Base-by-base conservation (phyloP, 2,113 vertebrate species). In the Sylvia atricapilla region DNA sequence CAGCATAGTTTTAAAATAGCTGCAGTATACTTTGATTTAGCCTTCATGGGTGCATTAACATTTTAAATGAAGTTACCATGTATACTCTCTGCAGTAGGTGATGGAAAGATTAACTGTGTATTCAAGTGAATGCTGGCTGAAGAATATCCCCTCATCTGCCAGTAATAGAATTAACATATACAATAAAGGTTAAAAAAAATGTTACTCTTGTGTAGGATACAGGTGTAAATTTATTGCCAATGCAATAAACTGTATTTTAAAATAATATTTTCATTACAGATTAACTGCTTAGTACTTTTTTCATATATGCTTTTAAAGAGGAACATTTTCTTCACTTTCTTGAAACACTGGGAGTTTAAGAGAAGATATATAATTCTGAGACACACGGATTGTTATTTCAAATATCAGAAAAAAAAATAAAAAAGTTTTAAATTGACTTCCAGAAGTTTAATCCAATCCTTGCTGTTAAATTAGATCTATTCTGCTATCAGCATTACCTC, bases 121-220 rank as follows among this genome's bases (percentile, higher is more conserved):
- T 63, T 74, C 77, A 78, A 24, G 23, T 13, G 5, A 70, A 64
- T 25, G 10, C 3, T 47, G 5, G 1, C 4, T 83, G 55, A 84
- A 75, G 23, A 72, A 60, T 67, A 69, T 46, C 56, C 4, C 2
- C 8, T 8, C 2, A 1, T 55, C 7, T 1, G 0, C 53, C 13
- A 73, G 11, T 12, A 43, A 27, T 11, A 20, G 18, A 39, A 52
- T n/a, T 27, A 56, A 4, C 49, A 35, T 21, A 52, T 33, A 20
- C 2, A 52, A 43, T n/a, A 69, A 72, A 84, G 11, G 25, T 63
- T 55, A 85, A 85, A 0, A 85, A 0, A 1, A 74, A 79, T 58
- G 3, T 9, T 53, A 41, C 2, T 77, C 24, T 35, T 49, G 4
- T 27, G 10, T 16, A 60, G 9, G 11, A 66, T 46, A 67, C 1